Evolutionary conservation across 2,888 invertebrate species (phyloP), one percentile per base, ranked within the genome.

Genomic region (Chromoteleia sp.): DNA sequence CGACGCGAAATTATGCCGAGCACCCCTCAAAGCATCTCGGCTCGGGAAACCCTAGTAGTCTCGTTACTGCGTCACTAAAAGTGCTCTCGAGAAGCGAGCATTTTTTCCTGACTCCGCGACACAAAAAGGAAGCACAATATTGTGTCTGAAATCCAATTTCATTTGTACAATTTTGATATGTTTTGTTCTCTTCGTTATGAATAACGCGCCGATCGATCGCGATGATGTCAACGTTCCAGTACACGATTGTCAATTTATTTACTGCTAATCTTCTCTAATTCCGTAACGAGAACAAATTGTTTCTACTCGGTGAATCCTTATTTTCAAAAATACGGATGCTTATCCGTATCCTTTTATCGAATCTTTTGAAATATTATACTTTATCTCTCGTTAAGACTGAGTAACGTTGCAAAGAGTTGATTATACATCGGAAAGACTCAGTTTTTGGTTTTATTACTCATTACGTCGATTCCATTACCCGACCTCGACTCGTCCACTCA

Each of bases 1-100:
- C 75, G 79, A 82, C 75, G 82, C 79, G 56, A 82, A 82, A 82
- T 82, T 82, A 82, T 82, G 82, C 82, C 82, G 82, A 82, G 82
- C 78, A 73, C 78, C 82, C 82, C 79, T 82, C 82, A 82, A 82
- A 82, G 82, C 82, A 78, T 82, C 82, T 78, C 78, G 54, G 78
- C 74, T 78, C 71, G 82, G 74, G 78, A 78, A 82, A 71, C 82
- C 75, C 74, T 78, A 82, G n/a, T n/a, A n/a, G 78, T 82, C 78
- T 78, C 82, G 82, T 82, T 82, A 82, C 79, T 79, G 78, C 82
- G 82, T 82, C 82, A 67, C 78, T 82, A 82, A 82, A 82, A 79
- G 82, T 82, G 78, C 82, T 82, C 79, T 82, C 41, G 75, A 79
- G 82, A 67, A 79, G 77, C 75, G 75, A 82, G 76, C 82, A 79